Evolutionary conservation across 2,888 invertebrate species (phyloP), one percentile per base, ranked within the genome.

Genomic region (Heliconius erato): DNA sequence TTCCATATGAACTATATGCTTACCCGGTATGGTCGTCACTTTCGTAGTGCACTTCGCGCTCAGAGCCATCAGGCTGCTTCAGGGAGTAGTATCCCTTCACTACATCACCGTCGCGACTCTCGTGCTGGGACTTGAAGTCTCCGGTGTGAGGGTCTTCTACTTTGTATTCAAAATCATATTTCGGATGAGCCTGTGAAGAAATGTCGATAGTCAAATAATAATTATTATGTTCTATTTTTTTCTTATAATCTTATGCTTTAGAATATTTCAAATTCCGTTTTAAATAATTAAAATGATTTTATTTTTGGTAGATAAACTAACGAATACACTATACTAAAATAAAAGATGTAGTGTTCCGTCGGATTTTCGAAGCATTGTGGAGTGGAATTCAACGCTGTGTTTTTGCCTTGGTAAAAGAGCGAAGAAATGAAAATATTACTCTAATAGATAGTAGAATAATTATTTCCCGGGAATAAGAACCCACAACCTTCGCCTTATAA

Each of bases 21-120:
- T 91, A 89, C 96, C 93, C 91, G 76, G 88, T 87, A 82, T 91
- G 89, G 72, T 91, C 89, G 85, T 92, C 91, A 54, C 89, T 88
- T 68, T 88, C 87, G 86, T 92, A 92, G 81, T 91, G 87, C 5
- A 91, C 91, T 12, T 88, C 86, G 82, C 91, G 88, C 84, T 94
- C 89, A 87, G 95, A 94, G 84, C 96, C 96, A 82, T 95, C 95
- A 59, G 96, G 94, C 87, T 96, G 95, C 86, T 95, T 94, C 79
- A 96, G 91, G 54, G 94, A 92, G 90, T 97, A 97, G 88, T 96
- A 88, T 67, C 97, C 97, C 89, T 96, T 94, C 79, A 97, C 97
- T 49, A 92, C 94, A 87, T 96, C 95, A 4, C 97, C 97, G 89
- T 96, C 95, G 81, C 94, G 92, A 84, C 92, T 91, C 89, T 96